Base-by-base conservation (phyloP, 2,888 invertebrate genomes). In the Melanargia galathea region DNA sequence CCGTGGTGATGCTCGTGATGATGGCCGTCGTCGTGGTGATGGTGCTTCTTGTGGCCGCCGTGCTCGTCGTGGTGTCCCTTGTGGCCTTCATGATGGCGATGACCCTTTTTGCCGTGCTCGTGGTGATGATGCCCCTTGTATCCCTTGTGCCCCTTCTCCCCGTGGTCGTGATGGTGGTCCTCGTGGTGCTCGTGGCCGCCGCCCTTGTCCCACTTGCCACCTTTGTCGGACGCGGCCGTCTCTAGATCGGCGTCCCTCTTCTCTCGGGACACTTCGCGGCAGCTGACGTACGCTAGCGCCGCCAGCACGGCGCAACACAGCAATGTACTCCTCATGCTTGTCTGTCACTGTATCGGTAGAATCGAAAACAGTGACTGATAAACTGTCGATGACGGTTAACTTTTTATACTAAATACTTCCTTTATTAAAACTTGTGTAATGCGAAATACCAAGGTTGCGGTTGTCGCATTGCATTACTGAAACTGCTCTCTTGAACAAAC, bases 61-160 rank as follows among this genome's bases (percentile, higher is more conserved):
- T 93, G 92, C 72, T 94, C 94, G 52, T 90, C 92, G 75, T 93
- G 93, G 68, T 93, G 92, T 2, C 94, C 93, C 68, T 92, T 87
- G 73, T 94, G 93, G 0, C 92, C 92, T 73, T 93, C 94, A 73
- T 95, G 95, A 75, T 95, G 94, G 75, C 95, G 95, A 73, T 95
- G 95, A 0, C 96, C 96, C 76, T 95, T 95, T 71, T 94, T 92
- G 45, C 94, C 94, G 75, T 95, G 94, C 68, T 94, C 93, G 70
- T 94, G 92, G 63, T 94, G 93, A 38, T 92, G 93, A 46, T 92
- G 93, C 1, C 93, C 92, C 65, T 90, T 90, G 85, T 95, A 99
- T 90, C 94, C 94, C 72, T 95, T 95, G 73, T 95, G 94, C 3
- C 94, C 94, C 77, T 95, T 94, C 64, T 94, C 94, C 0, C 95